Evolutionary conservation across 2,797 vertebrate genomes (phyloP).

Genomic region (Muscicapa striata): DNA sequence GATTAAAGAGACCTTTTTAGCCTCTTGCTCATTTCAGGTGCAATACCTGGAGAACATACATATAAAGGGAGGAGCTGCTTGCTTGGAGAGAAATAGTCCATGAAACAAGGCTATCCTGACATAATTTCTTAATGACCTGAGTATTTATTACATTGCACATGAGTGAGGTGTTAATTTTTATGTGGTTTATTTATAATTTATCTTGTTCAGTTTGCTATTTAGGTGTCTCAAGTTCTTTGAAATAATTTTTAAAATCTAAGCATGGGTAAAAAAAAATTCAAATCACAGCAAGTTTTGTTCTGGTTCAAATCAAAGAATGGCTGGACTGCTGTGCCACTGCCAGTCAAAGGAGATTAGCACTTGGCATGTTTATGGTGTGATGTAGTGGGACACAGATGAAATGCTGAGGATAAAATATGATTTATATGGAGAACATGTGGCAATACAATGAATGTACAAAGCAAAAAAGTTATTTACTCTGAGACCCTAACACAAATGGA

Average conservation of each 20-base stretch:
- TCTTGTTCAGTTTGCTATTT: background rate
- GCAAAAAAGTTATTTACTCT: background rate
- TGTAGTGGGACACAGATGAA: background rate
- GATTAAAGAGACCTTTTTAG: background rate
- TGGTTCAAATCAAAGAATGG: background rate
- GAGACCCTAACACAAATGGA: background rate
- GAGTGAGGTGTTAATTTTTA: background rate
- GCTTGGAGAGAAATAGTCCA: background rate
- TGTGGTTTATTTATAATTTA: background rate
- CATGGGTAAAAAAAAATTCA: background rate
- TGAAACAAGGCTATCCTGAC: background rate
- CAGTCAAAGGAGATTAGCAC: background rate
- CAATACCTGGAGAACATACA: background rate
- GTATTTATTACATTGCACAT: background rate
- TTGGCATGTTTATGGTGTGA: background rate
- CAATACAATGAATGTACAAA: background rate
- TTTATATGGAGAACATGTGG: background rate
- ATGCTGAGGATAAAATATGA: background rate
- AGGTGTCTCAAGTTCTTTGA: background rate
- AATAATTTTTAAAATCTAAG: background rate
- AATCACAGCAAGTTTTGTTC: background rate
- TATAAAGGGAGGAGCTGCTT: background rate
- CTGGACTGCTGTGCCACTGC: background rate
- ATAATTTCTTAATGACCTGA: background rate
- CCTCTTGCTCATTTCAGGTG: background rate